These are phyloP conservation scores for Eilema depressum DNA, from an alignment of 2,888 invertebrate species.

Conservation along the genomic window DNA sequence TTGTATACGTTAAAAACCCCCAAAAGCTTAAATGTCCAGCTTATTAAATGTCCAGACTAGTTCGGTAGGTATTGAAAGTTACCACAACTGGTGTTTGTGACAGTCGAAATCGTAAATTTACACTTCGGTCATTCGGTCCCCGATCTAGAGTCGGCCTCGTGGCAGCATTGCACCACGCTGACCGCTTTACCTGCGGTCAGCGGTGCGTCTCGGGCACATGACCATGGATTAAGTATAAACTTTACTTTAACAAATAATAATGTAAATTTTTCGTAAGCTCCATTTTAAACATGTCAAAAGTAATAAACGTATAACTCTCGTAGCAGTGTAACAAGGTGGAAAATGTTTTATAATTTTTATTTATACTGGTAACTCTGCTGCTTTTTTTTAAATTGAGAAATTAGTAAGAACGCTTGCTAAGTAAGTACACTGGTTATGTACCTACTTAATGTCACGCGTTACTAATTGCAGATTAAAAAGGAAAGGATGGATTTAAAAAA, in stretches of 20 bases:
- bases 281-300: constrained; percentile 1
- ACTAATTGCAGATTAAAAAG: too few species aligned
- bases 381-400: not conserved
- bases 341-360: constrained; percentile 1
- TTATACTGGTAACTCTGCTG: not conserved
- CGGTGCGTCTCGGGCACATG: not conserved
- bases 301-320: constrained; percentile 1
- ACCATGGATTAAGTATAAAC: not conserved
- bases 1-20: too few species aligned
- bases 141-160: not conserved
- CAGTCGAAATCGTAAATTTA: not conserved
- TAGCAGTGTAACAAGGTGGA: constrained; percentile 5
- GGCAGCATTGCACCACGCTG: not conserved
- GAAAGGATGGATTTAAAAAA: too few species aligned
- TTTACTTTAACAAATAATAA: not conserved
- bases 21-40: too few species aligned
- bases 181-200: not conserved
- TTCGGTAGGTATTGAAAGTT: too few species aligned
- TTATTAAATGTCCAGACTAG: too few species aligned
- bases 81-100: not conserved
- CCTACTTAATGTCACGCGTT: too few species aligned
- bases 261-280: not conserved
- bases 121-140: not conserved
- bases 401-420: not conserved
- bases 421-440: too few species aligned